Base-by-base conservation (phyloP, 37 sponge, comb jelly and placozoan genomes). In the Theonella swinhoei region DNA sequence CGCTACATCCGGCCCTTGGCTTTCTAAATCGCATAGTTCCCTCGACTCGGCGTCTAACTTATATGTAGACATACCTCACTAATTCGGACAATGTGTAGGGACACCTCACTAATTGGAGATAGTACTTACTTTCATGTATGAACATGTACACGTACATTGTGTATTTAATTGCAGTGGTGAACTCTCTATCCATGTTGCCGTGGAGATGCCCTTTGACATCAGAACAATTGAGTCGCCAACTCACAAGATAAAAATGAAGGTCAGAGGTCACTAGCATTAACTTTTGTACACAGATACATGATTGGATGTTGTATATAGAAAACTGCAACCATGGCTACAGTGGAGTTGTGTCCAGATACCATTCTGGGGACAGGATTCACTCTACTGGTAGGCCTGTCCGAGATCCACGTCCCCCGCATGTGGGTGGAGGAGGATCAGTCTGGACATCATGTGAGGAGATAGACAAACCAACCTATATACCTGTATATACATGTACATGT, bases 131-230 rank as follows among this genome's bases (percentile, higher is more conserved):
- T n/a, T n/a, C n/a, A n/a, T n/a, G n/a, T n/a, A n/a, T n/a, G n/a
- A n/a, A n/a, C n/a, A 47, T 14, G 54, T 47, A 47, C 14, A 47
- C 54, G 7, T 47, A 7, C 54, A 14, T 47, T 17, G 54, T 47
- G 7, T 47, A 47, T 14, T 47, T 47, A 32, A 37, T 24, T 14
- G 25, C 69, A 74, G 84, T 78, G 65, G 75, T 35, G 34, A 79
- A 17, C 29, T 94, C 2, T 86, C 90, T 19, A 79, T 89, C 24
- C 93, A 97, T 47, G 25, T 97, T 9, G 61, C 88, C 19, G 75
- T 97, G 14, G 97, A 97, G 72, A 98, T 98, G 99, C 99, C 99
- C 1, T 98, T 98, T 77, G 84, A 92, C 34, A 98, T 98, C 60
- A 88, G 81, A 62, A 85, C 70, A 31, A 75, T 98, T 37, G 83